phyloP scores from a whole-genome alignment of 1,140 invertebrate species.

The Calephelis virginiensis region DNA sequence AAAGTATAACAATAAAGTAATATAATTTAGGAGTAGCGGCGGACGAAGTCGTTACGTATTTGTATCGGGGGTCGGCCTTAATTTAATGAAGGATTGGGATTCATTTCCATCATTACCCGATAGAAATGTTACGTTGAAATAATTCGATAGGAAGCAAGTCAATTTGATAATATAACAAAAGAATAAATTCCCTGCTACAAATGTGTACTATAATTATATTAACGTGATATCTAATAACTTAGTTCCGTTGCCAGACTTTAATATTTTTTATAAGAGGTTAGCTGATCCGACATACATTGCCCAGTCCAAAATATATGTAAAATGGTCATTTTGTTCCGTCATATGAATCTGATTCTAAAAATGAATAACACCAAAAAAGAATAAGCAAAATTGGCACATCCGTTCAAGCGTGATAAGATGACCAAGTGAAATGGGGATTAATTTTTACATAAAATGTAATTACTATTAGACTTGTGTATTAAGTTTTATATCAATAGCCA shows the following conservation, averaged over 20 bases:
- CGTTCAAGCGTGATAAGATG: no score
- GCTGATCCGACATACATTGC: no score
- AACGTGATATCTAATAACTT: constrained; percentile 6
- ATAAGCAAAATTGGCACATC: no score
- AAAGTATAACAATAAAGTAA: constrained; percentile 75
- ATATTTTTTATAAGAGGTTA: no score
- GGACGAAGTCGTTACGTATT: constrained; percentile 64
- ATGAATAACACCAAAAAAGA: no score
- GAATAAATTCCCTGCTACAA: background rate
- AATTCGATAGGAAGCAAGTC: constrained; percentile 11
- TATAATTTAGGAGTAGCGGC: constrained; percentile 68
- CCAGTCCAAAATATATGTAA: no score
- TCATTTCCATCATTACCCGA: constrained; percentile 56
- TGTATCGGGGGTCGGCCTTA: constrained; percentile 60
- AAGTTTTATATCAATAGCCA: background rate
- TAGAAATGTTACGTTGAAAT: constrained; percentile 30
- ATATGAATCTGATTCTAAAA: no score
- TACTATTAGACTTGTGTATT: background rate
- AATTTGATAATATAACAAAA: constrained; percentile 15
- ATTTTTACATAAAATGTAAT: background rate
- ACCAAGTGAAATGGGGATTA: no score
- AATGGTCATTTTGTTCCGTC: no score
- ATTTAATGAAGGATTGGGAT: constrained; percentile 69
- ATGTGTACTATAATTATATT: constrained; percentile 1
- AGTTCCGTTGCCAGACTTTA: no score